Evolutionary conservation across 2,888 invertebrate species (phyloP), one percentile per base, ranked within the genome.

Genomic region (Apamea anceps): DNA sequence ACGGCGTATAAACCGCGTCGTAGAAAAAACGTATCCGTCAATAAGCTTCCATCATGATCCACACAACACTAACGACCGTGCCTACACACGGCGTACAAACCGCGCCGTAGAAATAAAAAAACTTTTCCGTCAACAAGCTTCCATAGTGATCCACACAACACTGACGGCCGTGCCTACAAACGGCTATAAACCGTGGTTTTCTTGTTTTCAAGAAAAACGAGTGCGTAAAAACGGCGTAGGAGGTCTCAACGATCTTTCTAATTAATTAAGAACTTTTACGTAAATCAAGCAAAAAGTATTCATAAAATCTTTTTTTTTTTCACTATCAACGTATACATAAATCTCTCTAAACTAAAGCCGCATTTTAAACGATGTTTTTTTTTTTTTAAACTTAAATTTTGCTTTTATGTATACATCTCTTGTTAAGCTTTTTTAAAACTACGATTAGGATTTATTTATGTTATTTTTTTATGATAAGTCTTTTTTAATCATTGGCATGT

Each of bases 201-300:
- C n/a, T 57, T 37, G 3, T 37, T 37, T 5, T 37, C 12, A 57
- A 25, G 57, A 57, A 25, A 57, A 57, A 10, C 57, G 25, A 21
- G 1, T 57, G 25, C 3, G 57, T 57, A 25, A 12, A n/a, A 57
- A 57, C 0, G 12, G n/a, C 5, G 5, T 60, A 75, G 84, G 72
- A 81, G 81, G 62, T 78, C 67, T 74, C 32, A 48, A 75, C 57
- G 57, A 67, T 54, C 42, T 68, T 37, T 63, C 66, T 85, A 88
- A 88, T 80, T 57, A 77, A 88, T 78, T 77, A 78, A 76, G 7
- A 73, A 25, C 63, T 13, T 60, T 18, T 57, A n/a, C 37, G 57
- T 25, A 75, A 62, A 74, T 42, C 1, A 75, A 72, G 13, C 37
- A 78, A 60, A 48, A 48, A 21, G 10, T 32, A 10, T 15, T 10